Evolutionary conservation across 2,797 vertebrate genomes (phyloP).

Genomic region (Mus minutoides): DNA sequence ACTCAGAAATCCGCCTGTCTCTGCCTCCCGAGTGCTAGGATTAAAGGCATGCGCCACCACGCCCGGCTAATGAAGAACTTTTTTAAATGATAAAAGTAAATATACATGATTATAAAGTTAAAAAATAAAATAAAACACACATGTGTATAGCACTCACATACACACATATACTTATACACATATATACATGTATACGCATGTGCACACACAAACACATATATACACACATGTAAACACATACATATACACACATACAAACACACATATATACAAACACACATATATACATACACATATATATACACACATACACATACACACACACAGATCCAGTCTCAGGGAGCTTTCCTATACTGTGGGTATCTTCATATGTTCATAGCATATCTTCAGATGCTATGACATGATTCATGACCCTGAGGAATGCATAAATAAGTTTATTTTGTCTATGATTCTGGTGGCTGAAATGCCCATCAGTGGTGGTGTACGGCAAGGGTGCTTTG

Average conservation of each 20-base stretch:
- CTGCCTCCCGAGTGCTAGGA: no score
- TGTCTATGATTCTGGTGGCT: not conserved
- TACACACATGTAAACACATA: no score
- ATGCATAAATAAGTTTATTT: not conserved
- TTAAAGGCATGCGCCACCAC: no score
- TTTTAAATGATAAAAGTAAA: not conserved
- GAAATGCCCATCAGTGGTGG: no score
- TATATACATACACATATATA: not conserved
- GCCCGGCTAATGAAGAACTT: not conserved
- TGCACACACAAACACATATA: no score
- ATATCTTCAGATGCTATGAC: not conserved
- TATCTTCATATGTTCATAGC: not conserved
- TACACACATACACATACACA: not conserved
- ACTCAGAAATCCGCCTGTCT: no score
- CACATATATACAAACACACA: not conserved
- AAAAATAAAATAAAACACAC: not conserved
- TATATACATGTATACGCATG: no score
- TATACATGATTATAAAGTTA: not conserved
- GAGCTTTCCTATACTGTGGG: not conserved
- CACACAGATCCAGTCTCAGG: not conserved
- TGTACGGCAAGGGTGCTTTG: not conserved
- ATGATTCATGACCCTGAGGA: not conserved
- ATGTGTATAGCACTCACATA: not conserved
- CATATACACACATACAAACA: no score
- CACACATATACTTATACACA: no score